These are phyloP conservation scores for Neocloeon triangulifer DNA, from an alignment of 1,140 invertebrate genomes.

Conservation along the genomic window DNA sequence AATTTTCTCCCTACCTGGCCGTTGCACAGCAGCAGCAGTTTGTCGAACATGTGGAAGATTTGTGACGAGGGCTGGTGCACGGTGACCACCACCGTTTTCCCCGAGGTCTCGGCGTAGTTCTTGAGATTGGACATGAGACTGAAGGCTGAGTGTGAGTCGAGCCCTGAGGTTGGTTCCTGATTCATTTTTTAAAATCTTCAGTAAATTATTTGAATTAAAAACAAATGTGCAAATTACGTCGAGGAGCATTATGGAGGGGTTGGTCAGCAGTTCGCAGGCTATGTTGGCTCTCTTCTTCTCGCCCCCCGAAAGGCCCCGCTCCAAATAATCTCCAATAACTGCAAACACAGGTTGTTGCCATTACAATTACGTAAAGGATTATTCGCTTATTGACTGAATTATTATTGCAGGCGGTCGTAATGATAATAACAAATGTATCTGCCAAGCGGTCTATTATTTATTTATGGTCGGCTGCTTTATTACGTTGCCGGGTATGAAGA, in stretches of 20 bases:
- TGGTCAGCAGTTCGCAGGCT: constrained; percentile 64
- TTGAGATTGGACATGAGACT: constrained; percentile 51
- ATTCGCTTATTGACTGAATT: no score
- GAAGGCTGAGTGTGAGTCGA: constrained; percentile 64
- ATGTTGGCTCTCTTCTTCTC: constrained; percentile 74
- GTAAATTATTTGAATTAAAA: no score
- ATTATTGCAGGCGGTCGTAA: no score
- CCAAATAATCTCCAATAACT: constrained; percentile 60
- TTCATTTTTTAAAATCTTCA: constrained; percentile 5
- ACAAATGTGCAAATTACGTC: constrained; percentile 52
- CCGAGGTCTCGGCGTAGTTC: constrained; percentile 48
- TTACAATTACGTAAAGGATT: constrained; percentile 2
- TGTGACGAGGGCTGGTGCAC: constrained; percentile 74
- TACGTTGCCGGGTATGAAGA: no score
- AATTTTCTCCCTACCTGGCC: constrained; percentile 31
- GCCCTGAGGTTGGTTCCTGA: constrained; percentile 65
- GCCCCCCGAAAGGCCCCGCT: constrained; percentile 58
- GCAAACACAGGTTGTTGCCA: constrained; percentile 13
- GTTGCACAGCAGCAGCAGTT: constrained; percentile 48
- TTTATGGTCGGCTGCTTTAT: no score
- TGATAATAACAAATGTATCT: no score
- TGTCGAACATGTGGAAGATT: constrained; percentile 73
- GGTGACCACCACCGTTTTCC: constrained; percentile 60
- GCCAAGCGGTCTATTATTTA: no score
- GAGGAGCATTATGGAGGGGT: constrained; percentile 60